phyloP scores from a whole-genome alignment of 2,113 vertebrate genomes.

The Albula glossodonta region DNA sequence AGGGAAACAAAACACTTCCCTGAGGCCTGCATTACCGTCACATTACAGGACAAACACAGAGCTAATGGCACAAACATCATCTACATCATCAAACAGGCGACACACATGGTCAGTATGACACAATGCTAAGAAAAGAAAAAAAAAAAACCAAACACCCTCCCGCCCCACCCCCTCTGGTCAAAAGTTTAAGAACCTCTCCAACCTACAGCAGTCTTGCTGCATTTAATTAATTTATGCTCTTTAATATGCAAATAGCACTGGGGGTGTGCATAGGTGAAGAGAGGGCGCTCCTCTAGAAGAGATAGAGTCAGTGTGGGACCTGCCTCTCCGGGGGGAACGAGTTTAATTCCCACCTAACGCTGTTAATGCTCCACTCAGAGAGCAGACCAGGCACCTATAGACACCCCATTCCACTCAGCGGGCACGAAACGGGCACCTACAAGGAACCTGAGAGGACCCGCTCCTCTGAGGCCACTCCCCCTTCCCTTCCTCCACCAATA shows the following conservation, averaged over 20 bases:
- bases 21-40: no score
- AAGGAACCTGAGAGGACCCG: background rate
- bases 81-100: slow-evolving; percentile 98
- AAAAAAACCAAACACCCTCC: slow-evolving; percentile 69
- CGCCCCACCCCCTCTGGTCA: slow-evolving; percentile 79
- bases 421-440: background rate
- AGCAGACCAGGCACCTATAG: slow-evolving; percentile 96
- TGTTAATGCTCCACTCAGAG: slow-evolving; percentile 99
- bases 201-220: no score
- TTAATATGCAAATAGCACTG: slow-evolving; percentile 53
- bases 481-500: background rate
- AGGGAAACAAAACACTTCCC: no score
- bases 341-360: slow-evolving; percentile 99
- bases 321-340: slow-evolving; percentile 90
- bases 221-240: no score
- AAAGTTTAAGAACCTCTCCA: slow-evolving; percentile 60
- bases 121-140: slow-evolving; percentile 79
- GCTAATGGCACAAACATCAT: slow-evolving; percentile 99
- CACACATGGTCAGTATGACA: slow-evolving; percentile 97
- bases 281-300: slow-evolving; percentile 91
- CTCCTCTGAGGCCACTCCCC: background rate
- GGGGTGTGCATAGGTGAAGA: slow-evolving; percentile 97
- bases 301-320: slow-evolving; percentile 95
- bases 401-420: slow-evolving; percentile 69
- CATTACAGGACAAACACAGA: slow-evolving; percentile 91